Base-by-base conservation (phyloP, 2,113 vertebrate genomes). In the Chaenocephalus aceratus region DNA sequence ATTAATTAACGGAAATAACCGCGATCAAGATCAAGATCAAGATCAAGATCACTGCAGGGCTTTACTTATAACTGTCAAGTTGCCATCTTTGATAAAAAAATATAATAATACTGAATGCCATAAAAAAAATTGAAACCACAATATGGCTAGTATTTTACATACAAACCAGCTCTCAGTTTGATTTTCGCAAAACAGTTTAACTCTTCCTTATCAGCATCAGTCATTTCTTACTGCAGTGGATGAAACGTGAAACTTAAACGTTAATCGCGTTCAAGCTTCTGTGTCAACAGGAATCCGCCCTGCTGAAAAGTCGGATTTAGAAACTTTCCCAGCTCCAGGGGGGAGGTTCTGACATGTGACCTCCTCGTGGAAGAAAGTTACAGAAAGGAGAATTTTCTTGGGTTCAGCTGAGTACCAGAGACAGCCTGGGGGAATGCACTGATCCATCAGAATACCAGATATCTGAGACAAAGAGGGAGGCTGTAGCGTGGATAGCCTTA, bases 371-470 rank as follows among this genome's bases (percentile, higher is more conserved):
- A 65, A 66, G 53, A 56, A 49, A 44, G 54, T 45, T 59, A 73
- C 9, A 68, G 63, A 67, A 77, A 76, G 49, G 16, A 67, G 23
- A 56, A 58, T 62, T 75, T 63, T 62, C 30, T 34, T 23, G 52
- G 58, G 59, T 82, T 82, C 57, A 69, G 44, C 15, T 26, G 30
- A 74, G 67, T 21, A 62, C 53, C 59, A 76, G 70, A 86, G 85
- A 86, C 60, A 30, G 83, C 83, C 79, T n/a, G 16, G 14, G 70
- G 79, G 61, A 72, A 79, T 18, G 48, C 68, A 75, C 74, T 41
- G 58, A 81, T 84, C 54, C 30, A 36, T 76, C 71, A 54, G 81
- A 83, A 87, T 80, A 78, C 62, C 72, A 82, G 82, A 80, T 72
- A 65, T 63, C 46, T 60, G 23, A 18, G 5, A 12, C 61, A 23